Percentiles rank a stretch among this genome's conserved stretches.
Evolutionary conservation across 2,888 invertebrate genomes (phyloP).

Genomic region (Drepanosiphum platanoidis): DNA sequence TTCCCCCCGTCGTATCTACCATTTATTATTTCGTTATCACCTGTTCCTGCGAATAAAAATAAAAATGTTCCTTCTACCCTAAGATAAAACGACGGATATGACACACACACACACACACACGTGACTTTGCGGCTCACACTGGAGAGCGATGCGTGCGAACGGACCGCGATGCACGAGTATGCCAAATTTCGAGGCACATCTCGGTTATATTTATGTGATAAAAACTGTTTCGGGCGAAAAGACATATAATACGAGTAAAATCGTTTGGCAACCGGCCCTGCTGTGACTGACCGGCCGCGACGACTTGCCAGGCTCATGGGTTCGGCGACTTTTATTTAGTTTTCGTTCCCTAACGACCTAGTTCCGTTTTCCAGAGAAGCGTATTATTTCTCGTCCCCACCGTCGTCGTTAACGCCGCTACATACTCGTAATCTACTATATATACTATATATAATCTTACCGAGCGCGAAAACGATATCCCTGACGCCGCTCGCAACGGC

Average conservation of each 20-base stretch:
- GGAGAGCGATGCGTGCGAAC: not conserved
- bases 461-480: no score
- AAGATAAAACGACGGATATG: no score
- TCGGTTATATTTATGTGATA: conserved; percentile 12
- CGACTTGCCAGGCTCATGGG: conserved; percentile 19
- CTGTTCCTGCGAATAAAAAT: no score
- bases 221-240: conserved; percentile 3
- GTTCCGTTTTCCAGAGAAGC: conserved; percentile 2
- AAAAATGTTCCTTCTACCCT: no score
- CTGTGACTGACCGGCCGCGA: conserved; percentile 11
- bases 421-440: no score
- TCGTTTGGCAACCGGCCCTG: conserved; percentile 47
- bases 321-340: not conserved
- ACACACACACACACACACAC: not conserved
- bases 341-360: conserved; percentile 11
- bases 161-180: not conserved
- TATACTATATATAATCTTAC: no score
- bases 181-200: conserved; percentile 14
- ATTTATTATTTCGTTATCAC: no score
- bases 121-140: not conserved
- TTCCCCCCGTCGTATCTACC: no score
- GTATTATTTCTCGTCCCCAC: not conserved
- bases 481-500: no score
- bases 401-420: no score
- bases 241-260: conserved; percentile 25